These are phyloP conservation scores for Coregonus ussuriensis DNA, from an alignment of 2,797 vertebrate genomes.

Conservation along the genomic window DNA sequence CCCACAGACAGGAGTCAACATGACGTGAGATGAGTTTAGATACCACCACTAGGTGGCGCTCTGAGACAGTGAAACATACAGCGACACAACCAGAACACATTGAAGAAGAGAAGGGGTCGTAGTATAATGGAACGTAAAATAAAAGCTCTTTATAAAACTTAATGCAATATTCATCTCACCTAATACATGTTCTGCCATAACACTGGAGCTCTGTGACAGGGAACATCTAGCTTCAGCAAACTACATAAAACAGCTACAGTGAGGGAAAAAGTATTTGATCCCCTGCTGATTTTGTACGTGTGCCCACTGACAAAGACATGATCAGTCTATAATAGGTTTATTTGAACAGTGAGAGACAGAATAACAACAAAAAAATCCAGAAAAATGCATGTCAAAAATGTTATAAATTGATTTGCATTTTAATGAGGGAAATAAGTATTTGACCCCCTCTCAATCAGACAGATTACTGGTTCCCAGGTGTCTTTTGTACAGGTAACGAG, in stretches of 20 bases:
- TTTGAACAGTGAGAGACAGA: too few species aligned
- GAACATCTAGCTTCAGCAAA: constrained; percentile 38
- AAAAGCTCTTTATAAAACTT: constrained; percentile 27
- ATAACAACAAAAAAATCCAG: too few species aligned
- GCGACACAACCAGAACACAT: constrained; percentile 7
- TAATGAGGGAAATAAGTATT: too few species aligned
- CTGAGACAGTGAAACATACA: constrained; percentile 23
- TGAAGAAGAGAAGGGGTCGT: neutral
- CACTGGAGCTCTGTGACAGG: constrained; percentile 28
- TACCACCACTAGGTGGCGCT: constrained; percentile 65
- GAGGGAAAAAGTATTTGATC: too few species aligned
- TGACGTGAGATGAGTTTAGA: neutral
- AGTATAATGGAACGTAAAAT: neutral
- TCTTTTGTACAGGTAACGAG: too few species aligned
- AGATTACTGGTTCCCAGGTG: too few species aligned
- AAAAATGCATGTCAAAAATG: too few species aligned
- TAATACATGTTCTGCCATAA: constrained; percentile 45
- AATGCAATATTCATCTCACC: constrained; percentile 35
- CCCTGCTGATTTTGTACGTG: too few species aligned
- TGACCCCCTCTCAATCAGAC: too few species aligned
- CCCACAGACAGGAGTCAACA: neutral
- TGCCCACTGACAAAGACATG: too few species aligned
- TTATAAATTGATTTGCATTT: too few species aligned
- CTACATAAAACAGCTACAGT: constrained; percentile 22
- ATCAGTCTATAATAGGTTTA: too few species aligned